These are phyloP conservation scores for Solea senegalensis DNA, from an alignment of 2,113 vertebrate genomes.

Conservation along the genomic window DNA sequence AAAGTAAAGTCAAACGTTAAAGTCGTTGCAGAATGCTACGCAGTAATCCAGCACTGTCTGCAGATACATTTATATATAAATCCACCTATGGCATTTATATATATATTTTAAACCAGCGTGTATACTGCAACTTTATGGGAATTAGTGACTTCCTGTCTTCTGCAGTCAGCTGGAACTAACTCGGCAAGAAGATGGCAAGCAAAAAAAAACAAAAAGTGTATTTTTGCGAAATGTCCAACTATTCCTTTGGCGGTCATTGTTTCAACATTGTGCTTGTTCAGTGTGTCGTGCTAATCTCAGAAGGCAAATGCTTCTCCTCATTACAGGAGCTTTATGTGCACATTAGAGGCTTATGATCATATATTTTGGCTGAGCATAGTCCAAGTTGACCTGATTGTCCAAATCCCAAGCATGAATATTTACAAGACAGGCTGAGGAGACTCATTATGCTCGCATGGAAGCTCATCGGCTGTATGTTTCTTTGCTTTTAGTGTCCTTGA, in stretches of 20 bases:
- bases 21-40: not conserved
- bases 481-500: conserved; percentile 21
- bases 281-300: not conserved
- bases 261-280: conserved; percentile 7
- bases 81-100: no score
- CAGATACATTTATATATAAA: no score
- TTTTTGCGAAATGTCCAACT: not conserved
- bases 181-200: not conserved
- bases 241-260: not conserved
- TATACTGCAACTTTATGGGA: not conserved
- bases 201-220: not conserved
- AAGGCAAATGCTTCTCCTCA: not conserved
- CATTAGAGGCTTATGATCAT: conserved; percentile 16
- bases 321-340: conserved; percentile 3
- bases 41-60: not conserved
- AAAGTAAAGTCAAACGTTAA: not conserved
- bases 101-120: no score
- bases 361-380: not conserved
- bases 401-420: conserved; percentile 23
- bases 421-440: conserved; percentile 7
- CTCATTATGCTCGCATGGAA: not conserved
- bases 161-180: not conserved
- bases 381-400: conserved; percentile 10
- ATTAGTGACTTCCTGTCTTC: no score
- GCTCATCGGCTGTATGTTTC: conserved; percentile 9